Evolutionary conservation across 2,113 vertebrate genomes (phyloP).

Genomic region (Mustela lutreola): DNA sequence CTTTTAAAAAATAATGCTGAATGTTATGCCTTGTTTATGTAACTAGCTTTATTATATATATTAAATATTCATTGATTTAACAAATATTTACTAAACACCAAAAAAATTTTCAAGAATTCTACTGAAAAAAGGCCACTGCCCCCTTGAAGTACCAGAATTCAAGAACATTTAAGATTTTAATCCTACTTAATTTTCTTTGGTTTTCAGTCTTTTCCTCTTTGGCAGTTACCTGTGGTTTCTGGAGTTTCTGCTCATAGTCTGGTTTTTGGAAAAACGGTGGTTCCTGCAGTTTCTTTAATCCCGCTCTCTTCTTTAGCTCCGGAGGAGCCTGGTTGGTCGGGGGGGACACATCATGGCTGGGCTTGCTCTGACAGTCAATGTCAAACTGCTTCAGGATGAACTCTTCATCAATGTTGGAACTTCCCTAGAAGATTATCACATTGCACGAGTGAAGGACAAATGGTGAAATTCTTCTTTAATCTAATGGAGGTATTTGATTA

Average conservation of each 20-base stretch:
- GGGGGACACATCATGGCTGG: background rate
- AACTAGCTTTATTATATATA: background rate
- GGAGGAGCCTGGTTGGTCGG: conserved; percentile 52
- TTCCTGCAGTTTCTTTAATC: background rate
- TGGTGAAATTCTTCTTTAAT: background rate
- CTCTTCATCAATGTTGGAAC: conserved; percentile 80
- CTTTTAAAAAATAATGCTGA: background rate
- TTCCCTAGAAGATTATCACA: conserved; percentile 69
- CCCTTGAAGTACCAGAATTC: background rate
- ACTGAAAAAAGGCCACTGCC: background rate
- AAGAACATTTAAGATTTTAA: background rate
- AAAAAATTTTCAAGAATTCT: conserved; percentile 10
- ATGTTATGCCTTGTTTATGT: background rate
- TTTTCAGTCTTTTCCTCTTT: background rate
- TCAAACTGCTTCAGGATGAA: conserved; percentile 82
- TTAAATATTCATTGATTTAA: conserved; percentile 24
- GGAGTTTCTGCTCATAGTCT: background rate
- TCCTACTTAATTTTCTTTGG: background rate
- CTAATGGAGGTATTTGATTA: background rate
- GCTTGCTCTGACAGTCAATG: conserved; percentile 72
- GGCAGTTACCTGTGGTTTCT: conserved; percentile 61
- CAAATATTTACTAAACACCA: conserved; percentile 39
- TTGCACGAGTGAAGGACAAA: background rate
- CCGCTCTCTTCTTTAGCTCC: conserved; percentile 8
- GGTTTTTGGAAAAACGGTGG: background rate